Conservation (phyloP, 2,797 vertebrate species). For the Chelon labrosus region DNA sequence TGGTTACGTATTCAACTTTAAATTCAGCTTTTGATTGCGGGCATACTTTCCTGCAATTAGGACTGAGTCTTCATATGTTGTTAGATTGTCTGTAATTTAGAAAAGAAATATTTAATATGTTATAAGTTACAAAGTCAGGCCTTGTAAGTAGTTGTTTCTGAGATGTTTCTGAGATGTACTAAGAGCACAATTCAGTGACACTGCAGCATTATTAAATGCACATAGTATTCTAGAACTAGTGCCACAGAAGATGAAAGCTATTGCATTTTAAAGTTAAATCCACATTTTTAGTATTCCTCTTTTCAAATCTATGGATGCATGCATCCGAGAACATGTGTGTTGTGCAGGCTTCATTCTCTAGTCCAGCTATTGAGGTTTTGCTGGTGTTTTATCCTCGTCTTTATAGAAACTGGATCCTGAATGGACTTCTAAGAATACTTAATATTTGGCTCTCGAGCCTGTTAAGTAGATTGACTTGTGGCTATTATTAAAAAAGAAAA, state of each 20-base stretch:
- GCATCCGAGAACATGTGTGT: neutral
- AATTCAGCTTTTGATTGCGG: conserved; percentile 19
- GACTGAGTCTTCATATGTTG: neutral
- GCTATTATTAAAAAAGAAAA: conserved; percentile 72
- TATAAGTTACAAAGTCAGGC: neutral
- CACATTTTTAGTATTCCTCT: neutral
- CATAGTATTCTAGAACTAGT: neutral
- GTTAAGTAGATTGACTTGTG: conserved; percentile 75
- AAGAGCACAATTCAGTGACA: neutral
- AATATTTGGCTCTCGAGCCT: conserved; percentile 60
- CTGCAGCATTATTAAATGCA: neutral
- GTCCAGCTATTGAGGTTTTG: conserved; percentile 32
- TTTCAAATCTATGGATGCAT: conserved; percentile 9
- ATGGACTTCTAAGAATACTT: conserved; percentile 57
- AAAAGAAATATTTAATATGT: neutral
- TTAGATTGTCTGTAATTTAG: neutral
- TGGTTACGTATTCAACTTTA: conserved; percentile 12
- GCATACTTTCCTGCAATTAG: neutral
- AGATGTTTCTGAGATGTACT: too few species aligned
- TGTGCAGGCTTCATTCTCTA: conserved; percentile 12
- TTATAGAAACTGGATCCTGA: conserved; percentile 51
- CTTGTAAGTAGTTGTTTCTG: neutral
- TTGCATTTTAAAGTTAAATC: neutral
- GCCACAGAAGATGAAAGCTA: neutral
- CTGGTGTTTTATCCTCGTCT: conserved; percentile 46